Percentiles rank a stretch among this genome's conserved stretches.
Evolutionary conservation across 2,888 invertebrate species (phyloP).

Genomic region (Lottia scabra): DNA sequence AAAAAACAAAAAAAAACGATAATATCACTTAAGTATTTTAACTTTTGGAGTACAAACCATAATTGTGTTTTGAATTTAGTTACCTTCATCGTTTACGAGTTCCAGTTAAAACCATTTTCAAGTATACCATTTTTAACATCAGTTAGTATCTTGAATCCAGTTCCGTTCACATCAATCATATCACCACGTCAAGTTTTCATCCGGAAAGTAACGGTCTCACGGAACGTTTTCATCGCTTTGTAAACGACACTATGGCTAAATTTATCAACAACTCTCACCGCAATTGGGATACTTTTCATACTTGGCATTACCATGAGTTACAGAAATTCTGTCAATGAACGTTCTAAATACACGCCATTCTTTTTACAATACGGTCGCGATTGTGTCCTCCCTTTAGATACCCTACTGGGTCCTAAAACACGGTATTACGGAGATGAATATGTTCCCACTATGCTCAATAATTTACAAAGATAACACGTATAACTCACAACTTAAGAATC

Average conservation of each 20-base stretch:
- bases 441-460: neutral
- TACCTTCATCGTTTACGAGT: neutral
- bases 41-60: no score
- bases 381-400: neutral
- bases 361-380: slow-evolving; percentile 10
- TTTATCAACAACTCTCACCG: neutral
- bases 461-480: neutral
- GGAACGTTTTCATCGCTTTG: neutral
- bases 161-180: neutral
- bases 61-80: no score
- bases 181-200: neutral
- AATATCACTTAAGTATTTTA: no score
- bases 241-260: slow-evolving; percentile 1
- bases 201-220: slow-evolving; percentile 1
- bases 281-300: neutral
- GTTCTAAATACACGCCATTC: neutral
- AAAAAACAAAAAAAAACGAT: no score
- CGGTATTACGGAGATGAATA: neutral
- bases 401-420: neutral
- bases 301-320: neutral
- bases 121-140: no score
- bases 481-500: neutral
- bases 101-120: neutral
- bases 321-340: neutral
- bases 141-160: neutral